Evolutionary conservation across 2,113 vertebrate genomes (phyloP).

Genomic region (Regulus satrapa): DNA sequence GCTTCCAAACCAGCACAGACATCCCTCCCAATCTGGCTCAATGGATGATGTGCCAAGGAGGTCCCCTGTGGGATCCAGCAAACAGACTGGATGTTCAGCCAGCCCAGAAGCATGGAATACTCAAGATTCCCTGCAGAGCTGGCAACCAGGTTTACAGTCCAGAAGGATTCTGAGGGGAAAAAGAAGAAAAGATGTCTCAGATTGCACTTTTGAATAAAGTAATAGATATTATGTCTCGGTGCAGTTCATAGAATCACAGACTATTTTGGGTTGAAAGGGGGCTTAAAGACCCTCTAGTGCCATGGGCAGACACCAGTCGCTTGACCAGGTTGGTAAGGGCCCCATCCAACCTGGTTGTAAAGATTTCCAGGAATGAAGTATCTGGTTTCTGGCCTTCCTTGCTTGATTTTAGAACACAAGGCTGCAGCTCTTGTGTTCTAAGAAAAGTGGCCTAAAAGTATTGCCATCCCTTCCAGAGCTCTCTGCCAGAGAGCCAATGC

Average conservation of each 20-base stretch:
- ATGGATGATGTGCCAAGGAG: neutral
- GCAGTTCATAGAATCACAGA: neutral
- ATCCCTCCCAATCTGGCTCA: rapidly evolving
- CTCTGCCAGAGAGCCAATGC: neutral
- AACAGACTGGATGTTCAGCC: neutral
- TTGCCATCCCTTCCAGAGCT: neutral
- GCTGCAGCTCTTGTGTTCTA: neutral
- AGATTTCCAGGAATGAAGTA: neutral
- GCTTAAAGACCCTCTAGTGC: neutral
- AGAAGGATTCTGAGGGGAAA: neutral
- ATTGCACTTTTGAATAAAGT: neutral
- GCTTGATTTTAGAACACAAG: neutral
- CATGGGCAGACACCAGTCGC: neutral
- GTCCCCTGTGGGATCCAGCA: rapidly evolving
- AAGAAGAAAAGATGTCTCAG: neutral
- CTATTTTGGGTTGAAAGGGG: neutral
- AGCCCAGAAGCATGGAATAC: neutral
- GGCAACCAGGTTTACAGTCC: neutral
- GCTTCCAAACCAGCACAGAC: neutral
- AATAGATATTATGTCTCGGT: neutral
- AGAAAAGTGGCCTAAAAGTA: neutral
- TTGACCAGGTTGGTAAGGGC: neutral
- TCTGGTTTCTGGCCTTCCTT: neutral
- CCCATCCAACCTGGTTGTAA: neutral
- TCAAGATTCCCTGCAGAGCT: neutral